A percentile compares a stretch with the other conserved stretches of the same genome.
phyloP scores from a whole-genome alignment of 2,888 invertebrate species.

The Hirtodrosophila duncani region DNA sequence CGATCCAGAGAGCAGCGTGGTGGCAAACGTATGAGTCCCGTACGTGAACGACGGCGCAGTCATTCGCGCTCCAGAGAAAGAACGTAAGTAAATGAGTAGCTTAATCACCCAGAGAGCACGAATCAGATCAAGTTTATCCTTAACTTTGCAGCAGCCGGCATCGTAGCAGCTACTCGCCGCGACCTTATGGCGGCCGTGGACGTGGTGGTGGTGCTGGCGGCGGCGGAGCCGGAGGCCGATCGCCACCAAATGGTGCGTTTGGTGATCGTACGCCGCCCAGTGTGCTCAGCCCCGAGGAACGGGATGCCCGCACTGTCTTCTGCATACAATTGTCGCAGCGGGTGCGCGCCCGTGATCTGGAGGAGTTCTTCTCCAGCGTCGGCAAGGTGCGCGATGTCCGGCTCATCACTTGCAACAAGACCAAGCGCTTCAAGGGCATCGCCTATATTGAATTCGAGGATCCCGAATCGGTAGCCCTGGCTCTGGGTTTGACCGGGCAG shows the following conservation, averaged over 20 bases:
- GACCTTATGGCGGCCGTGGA: conserved; percentile 76
- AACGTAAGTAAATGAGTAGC: conserved; percentile 52
- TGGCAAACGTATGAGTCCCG: conserved; percentile 66
- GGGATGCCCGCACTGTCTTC: conserved; percentile 99
- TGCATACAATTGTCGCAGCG: conserved; percentile 98
- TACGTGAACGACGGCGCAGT: conserved; percentile 66
- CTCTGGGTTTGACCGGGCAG: conserved; percentile 96
- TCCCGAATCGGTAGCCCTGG: conserved; percentile 97
- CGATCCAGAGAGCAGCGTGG: conserved; percentile 63
- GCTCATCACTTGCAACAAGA: conserved; percentile 99
- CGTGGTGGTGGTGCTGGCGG: conserved; percentile 59
- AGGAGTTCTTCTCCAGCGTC: conserved; percentile 99
- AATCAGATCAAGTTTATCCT: too few species aligned
- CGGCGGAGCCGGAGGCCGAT: too few species aligned
- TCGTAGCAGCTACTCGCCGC: conserved; percentile 78
- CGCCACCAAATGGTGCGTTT: conserved; percentile 80
- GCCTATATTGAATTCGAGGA: conserved; percentile 99
- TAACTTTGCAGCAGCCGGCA: conserved; percentile 69
- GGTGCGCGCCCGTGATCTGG: conserved; percentile 94
- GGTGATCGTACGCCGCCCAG: conserved; percentile 82
- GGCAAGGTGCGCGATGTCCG: conserved; percentile 99
- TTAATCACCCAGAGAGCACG: too few species aligned
- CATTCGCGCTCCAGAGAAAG: conserved; percentile 70
- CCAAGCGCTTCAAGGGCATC: conserved; percentile 98
- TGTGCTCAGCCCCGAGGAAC: conserved; percentile 95